A percentile compares a stretch with the other conserved stretches of the same genome.
Evolutionary conservation across 2,888 invertebrate species (phyloP).

Genomic region (Campoletis raptor): DNA sequence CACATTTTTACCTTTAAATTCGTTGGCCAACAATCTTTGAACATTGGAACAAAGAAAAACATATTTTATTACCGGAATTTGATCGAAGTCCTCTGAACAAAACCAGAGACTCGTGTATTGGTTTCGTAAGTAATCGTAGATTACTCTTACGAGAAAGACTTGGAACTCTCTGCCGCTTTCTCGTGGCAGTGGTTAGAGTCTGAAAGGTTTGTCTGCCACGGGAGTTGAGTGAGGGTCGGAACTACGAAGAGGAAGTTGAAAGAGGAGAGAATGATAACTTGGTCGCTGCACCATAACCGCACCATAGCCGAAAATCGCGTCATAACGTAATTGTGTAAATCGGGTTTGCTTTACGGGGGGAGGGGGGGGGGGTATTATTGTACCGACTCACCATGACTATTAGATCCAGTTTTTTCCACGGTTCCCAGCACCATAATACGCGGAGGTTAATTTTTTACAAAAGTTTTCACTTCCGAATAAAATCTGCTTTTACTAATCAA

Average conservation of each 20-base stretch:
- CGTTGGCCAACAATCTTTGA: no score
- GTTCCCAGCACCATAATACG: neutral
- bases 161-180: neutral
- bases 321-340: conserved; percentile 1
- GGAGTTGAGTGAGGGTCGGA: neutral
- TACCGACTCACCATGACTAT: neutral
- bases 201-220: neutral
- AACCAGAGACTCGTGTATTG: neutral
- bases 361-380: neutral
- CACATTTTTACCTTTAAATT: no score
- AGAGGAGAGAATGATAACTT: neutral
- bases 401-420: neutral
- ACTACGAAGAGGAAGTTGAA: neutral
- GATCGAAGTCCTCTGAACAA: neutral
- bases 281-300: neutral
- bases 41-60: neutral
- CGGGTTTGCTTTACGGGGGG: neutral
- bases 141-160: neutral
- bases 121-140: neutral
- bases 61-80: neutral
- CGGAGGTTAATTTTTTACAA: neutral
- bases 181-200: neutral
- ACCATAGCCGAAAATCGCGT: neutral
- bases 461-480: neutral
- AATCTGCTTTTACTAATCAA: neutral